Conservation (phyloP, 2,797 vertebrate species). For the Betta splendens region DNA sequence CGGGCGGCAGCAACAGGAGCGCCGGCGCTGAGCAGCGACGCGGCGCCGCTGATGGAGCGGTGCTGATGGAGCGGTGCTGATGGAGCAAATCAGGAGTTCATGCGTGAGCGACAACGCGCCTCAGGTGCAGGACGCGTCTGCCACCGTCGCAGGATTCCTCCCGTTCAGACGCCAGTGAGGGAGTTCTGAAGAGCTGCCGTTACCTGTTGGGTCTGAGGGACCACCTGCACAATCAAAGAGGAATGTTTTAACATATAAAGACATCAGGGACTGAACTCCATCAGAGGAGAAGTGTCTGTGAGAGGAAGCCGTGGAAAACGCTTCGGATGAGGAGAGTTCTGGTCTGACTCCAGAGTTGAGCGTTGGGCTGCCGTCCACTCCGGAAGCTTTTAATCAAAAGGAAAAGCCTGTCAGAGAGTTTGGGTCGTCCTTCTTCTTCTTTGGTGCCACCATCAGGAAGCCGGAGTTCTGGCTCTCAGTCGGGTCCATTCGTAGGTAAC, state of each 20-base stretch:
- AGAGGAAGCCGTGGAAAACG: constrained; percentile 33
- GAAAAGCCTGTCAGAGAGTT: constrained; percentile 45
- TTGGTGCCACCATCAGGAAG: constrained; percentile 24
- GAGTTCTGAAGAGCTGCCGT: constrained; percentile 43
- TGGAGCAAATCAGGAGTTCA: too few species aligned
- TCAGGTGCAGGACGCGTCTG: constrained; percentile 52
- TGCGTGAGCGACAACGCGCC: constrained; percentile 38
- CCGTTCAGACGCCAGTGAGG: constrained; percentile 53
- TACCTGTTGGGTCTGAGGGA: constrained; percentile 54
- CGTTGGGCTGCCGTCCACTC: constrained; percentile 39
- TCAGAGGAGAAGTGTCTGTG: constrained; percentile 65
- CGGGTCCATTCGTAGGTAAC: constrained; percentile 62
- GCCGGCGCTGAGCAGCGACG: constrained; percentile 27
- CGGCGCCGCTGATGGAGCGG: constrained; percentile 57
- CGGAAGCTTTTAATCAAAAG: constrained; percentile 43
- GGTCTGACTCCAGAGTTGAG: constrained; percentile 29
- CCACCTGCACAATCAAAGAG: constrained; percentile 26
- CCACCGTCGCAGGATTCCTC: constrained; percentile 55
- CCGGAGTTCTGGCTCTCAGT: constrained; percentile 45
- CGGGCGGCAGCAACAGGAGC: constrained; percentile 58
- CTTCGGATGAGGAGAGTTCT: constrained; percentile 32
- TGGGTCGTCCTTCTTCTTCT: constrained; percentile 35
- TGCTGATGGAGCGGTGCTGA: constrained; percentile 48
- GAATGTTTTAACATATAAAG: constrained; percentile 25
- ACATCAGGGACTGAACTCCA: constrained; percentile 18